Percentiles rank a stretch among this genome's conserved stretches.
Conservation (phyloP, 2,888 invertebrate species). For the Lissonota sp. region DNA sequence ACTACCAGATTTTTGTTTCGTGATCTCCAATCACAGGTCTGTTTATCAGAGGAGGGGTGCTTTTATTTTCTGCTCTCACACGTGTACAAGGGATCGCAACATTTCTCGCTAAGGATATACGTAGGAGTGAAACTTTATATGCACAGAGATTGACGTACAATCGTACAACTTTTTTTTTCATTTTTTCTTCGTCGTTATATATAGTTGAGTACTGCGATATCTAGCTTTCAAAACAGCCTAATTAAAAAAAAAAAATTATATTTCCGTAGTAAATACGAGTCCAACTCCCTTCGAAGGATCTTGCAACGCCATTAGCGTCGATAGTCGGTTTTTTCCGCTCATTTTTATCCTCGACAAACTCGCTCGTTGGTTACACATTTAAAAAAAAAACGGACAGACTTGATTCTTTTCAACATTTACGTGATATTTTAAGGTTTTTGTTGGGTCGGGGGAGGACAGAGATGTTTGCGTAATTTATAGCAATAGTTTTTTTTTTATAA, state of each 20-base stretch:
- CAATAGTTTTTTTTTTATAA: constrained; percentile 46
- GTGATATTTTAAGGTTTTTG: constrained; percentile 10
- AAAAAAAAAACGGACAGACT: constrained; percentile 18
- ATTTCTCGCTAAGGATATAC: constrained; percentile 54
- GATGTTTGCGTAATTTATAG: constrained; percentile 25
- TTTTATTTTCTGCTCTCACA: constrained; percentile 14
- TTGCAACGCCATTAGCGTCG: constrained; percentile 4
- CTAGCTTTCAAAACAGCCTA: constrained; percentile 53
- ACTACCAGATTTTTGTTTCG: neutral
- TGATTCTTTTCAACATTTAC: constrained; percentile 10
- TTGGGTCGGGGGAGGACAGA: neutral
- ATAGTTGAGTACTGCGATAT: constrained; percentile 58
- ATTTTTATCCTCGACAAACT: constrained; percentile 7
- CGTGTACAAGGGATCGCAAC: constrained; percentile 31
- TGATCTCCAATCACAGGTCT: neutral
- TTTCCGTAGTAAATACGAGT: constrained; percentile 15
- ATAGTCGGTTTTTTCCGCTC: constrained; percentile 2
- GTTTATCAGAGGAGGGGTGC: constrained; percentile 18
- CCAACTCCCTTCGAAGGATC: constrained; percentile 38
- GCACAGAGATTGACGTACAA: constrained; percentile 55
- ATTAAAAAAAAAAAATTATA: constrained; percentile 20
- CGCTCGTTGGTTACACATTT: neutral
- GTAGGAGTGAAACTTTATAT: constrained; percentile 51
- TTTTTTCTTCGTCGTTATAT: constrained; percentile 19
- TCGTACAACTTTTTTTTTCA: constrained; percentile 41